A percentile compares a stretch with the other conserved stretches of the same genome.
phyloP scores from a whole-genome alignment of 2,888 invertebrate species.

The Ophion costatus region DNA sequence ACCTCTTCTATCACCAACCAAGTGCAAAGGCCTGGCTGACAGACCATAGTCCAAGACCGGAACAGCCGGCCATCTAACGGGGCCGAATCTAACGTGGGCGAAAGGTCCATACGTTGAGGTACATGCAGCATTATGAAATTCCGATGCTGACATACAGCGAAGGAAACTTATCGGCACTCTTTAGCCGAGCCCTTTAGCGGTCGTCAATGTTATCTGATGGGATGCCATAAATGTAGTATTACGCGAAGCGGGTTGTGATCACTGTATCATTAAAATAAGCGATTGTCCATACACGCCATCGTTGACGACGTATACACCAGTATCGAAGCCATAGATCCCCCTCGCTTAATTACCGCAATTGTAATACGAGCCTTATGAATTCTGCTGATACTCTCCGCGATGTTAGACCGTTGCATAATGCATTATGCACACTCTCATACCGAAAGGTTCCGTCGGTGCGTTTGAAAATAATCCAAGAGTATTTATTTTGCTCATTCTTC shows the following conservation, averaged over 20 bases:
- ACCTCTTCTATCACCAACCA: no score
- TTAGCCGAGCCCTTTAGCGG: constrained; percentile 2
- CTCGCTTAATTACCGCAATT: constrained; percentile 28
- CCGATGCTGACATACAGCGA: constrained; percentile 12
- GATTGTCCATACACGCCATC: constrained; percentile 5
- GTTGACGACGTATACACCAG: background rate
- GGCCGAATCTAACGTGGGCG: background rate
- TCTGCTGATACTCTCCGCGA: constrained; percentile 5
- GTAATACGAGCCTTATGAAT: constrained; percentile 3
- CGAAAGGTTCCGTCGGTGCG: background rate
- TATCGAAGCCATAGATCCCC: background rate
- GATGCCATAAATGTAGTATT: constrained; percentile 13
- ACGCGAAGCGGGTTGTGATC: constrained; percentile 15
- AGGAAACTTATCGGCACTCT: constrained; percentile 12
- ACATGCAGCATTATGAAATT: background rate
- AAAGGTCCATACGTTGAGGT: background rate
- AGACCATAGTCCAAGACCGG: background rate
- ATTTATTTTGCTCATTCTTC: no score
- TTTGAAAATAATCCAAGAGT: no score
- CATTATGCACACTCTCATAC: background rate
- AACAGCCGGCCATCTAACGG: no score
- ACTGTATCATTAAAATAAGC: constrained; percentile 28
- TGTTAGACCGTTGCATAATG: background rate
- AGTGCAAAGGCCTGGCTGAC: background rate
- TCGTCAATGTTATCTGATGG: background rate